These are phyloP conservation scores for Cataglyphis rosenhaueri DNA, from an alignment of 2,888 invertebrate genomes.

Conservation along the genomic window DNA sequence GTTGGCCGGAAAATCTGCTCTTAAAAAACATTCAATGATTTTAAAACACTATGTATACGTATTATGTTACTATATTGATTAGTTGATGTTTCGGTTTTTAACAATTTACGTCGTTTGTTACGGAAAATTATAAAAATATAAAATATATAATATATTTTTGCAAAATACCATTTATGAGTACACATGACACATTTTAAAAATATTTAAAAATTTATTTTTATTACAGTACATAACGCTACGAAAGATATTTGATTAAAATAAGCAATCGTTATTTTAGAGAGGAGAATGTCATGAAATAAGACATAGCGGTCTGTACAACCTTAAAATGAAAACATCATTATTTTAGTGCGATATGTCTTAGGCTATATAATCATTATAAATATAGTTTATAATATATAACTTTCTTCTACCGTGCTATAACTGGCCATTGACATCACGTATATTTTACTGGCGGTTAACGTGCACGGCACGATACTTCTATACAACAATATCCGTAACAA, in stretches of 20 bases:
- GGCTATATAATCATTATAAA: not conserved
- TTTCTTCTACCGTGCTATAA: not conserved
- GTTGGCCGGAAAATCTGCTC: too few species aligned
- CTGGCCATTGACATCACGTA: slow-evolving; percentile 21
- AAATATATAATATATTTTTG: slow-evolving; percentile 6
- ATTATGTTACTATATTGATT: not conserved
- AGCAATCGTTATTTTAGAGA: not conserved
- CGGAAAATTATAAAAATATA: not conserved
- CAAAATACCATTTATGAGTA: not conserved
- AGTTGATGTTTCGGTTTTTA: not conserved
- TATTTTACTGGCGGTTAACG: slow-evolving; percentile 9
- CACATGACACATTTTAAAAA: not conserved
- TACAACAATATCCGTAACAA: not conserved
- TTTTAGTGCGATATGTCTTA: not conserved
- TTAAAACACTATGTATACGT: too few species aligned
- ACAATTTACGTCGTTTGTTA: not conserved
- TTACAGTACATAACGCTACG: not conserved
- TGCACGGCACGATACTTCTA: slow-evolving; percentile 1
- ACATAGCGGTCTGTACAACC: not conserved
- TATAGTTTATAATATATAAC: not conserved
- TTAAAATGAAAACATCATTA: not conserved
- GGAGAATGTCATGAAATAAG: slow-evolving; percentile 12
- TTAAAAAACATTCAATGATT: too few species aligned
- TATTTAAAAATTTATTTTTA: slow-evolving; percentile 1
- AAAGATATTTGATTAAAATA: not conserved